phyloP scores from a whole-genome alignment of 2,113 vertebrate genomes.

The Caloenas nicobarica region DNA sequence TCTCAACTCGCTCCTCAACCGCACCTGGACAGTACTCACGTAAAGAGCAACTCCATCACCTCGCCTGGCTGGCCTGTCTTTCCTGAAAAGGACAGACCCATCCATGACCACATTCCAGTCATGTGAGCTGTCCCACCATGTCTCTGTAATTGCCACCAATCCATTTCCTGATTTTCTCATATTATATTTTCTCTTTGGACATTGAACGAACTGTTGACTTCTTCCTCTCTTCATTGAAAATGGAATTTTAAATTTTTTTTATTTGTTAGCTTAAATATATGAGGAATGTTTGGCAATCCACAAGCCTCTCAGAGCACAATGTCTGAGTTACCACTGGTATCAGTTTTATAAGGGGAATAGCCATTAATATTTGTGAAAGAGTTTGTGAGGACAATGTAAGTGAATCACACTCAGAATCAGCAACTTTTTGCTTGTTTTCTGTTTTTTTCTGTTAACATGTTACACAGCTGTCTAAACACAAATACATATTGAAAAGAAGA shows the following conservation, averaged over 20 bases:
- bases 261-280: not conserved
- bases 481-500: not conserved
- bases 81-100: too few relatives aligned
- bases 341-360: not conserved
- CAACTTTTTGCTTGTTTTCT: not conserved
- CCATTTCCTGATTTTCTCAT: not conserved
- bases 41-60: too few relatives aligned
- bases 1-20: too few relatives aligned
- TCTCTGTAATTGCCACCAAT: too few relatives aligned
- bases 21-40: too few relatives aligned
- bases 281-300: not conserved
- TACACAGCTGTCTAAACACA: not conserved
- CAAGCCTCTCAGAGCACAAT: not conserved
- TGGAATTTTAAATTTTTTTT: not conserved
- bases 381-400: not conserved
- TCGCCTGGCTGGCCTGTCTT: too few relatives aligned
- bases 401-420: not conserved
- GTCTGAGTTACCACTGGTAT: not conserved
- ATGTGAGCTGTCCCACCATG: too few relatives aligned
- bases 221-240: not conserved
- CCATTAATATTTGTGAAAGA: not conserved
- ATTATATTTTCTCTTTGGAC: not conserved
- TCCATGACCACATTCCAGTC: too few relatives aligned
- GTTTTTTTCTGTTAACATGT: not conserved
- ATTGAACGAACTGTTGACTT: not conserved